These are phyloP conservation scores for Cheilosia soror DNA, from an alignment of 2,888 invertebrate genomes.

Conservation along the genomic window DNA sequence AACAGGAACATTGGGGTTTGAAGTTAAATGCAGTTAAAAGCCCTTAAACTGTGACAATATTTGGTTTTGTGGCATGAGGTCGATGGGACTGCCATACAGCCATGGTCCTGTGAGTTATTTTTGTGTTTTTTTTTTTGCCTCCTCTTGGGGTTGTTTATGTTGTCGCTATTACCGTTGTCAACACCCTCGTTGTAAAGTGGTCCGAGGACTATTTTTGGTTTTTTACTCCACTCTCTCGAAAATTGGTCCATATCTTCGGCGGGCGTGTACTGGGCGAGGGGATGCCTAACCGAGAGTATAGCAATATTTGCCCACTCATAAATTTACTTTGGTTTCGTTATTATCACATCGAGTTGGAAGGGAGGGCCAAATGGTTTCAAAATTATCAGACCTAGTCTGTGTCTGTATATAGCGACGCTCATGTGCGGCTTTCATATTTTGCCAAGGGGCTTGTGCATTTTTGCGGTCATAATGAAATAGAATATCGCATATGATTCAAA, in stretches of 20 bases:
- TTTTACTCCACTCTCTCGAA: conserved; percentile 33
- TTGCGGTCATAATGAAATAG: conserved; percentile 58
- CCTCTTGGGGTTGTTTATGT: conserved; percentile 61
- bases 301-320: conserved; percentile 72
- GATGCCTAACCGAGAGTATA: conserved; percentile 47
- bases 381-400: conserved; percentile 36
- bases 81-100: conserved; percentile 29
- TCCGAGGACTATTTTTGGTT: conserved; percentile 58
- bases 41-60: conserved; percentile 69
- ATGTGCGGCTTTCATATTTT: conserved; percentile 31
- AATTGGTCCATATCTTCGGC: conserved; percentile 48
- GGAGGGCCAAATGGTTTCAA: conserved; percentile 48
- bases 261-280: conserved; percentile 9
- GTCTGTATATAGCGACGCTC: conserved; percentile 1
- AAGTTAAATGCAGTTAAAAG: conserved; percentile 72
- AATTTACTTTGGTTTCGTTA: conserved; percentile 73
- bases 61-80: conserved; percentile 64
- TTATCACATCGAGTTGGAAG: conserved; percentile 51
- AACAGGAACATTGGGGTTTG: conserved; percentile 41
- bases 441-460: conserved; percentile 27
- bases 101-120: conserved; percentile 23
- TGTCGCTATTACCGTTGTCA: conserved; percentile 69
- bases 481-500: conserved; percentile 41
- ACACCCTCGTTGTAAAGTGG: conserved; percentile 69
- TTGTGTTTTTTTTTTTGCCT: conserved; percentile 1